Conservation (phyloP, 1,140 invertebrate genomes). For the Cheumatopsyche charites region DNA sequence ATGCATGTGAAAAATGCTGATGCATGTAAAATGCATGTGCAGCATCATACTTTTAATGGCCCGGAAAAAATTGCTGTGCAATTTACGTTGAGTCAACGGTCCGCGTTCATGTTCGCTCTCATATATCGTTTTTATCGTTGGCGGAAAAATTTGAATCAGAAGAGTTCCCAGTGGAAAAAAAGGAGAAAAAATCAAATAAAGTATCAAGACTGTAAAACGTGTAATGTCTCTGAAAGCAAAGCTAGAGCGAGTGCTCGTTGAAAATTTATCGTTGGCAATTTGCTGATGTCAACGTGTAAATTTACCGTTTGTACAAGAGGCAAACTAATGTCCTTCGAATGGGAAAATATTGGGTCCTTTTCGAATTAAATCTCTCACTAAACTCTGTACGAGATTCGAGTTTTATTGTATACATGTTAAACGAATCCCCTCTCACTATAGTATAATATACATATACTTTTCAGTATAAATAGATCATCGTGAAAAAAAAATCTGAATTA, state of each 20-base stretch:
- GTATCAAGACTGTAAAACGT: constrained; percentile 13
- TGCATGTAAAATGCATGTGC: too few relatives aligned
- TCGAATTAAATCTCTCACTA: constrained; percentile 18
- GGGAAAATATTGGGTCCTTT: constrained; percentile 25
- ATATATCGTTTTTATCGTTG: neutral
- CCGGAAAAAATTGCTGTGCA: too few relatives aligned
- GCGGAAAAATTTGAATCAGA: constrained; percentile 8
- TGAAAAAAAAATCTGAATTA: too few relatives aligned
- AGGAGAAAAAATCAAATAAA: neutral
- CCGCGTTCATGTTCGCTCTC: too few relatives aligned
- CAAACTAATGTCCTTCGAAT: constrained; percentile 28
- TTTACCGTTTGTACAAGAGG: constrained; percentile 30
- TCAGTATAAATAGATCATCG: too few relatives aligned
- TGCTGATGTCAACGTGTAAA: constrained; percentile 32
- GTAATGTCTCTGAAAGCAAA: constrained; percentile 21
- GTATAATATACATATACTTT: neutral
- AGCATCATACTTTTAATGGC: too few relatives aligned
- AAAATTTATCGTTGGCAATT: constrained; percentile 32
- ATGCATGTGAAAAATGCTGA: too few relatives aligned
- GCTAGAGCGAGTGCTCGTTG: neutral
- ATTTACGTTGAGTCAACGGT: too few relatives aligned
- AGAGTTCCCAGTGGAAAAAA: neutral
- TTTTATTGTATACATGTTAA: constrained; percentile 2
- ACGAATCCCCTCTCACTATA: constrained; percentile 4
- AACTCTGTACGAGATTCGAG: neutral